Conservation (phyloP, 2,888 invertebrate genomes). For the Limnephilus marmoratus region DNA sequence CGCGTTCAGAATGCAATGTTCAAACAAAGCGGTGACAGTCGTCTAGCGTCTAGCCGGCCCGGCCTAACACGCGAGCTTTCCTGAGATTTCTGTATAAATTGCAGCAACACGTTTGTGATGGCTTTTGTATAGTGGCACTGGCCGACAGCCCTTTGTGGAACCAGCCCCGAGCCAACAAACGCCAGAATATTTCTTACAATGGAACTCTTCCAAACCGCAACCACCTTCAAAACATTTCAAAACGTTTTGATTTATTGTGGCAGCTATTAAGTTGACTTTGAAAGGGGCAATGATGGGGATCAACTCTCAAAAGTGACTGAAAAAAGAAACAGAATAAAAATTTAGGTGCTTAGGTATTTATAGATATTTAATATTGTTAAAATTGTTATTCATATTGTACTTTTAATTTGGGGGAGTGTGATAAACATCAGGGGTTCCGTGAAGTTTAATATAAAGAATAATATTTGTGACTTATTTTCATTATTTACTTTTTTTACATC, state of each 20-base stretch:
- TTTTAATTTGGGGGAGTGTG: too few species aligned
- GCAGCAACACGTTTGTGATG: neutral
- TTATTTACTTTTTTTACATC: too few species aligned
- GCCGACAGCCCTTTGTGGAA: neutral
- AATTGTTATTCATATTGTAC: too few species aligned
- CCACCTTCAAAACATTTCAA: constrained; percentile 21
- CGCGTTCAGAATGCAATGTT: constrained; percentile 16
- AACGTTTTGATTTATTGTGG: neutral
- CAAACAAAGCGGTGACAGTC: constrained; percentile 30
- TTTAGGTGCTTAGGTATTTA: too few species aligned
- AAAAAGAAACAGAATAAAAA: neutral
- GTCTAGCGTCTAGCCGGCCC: too few species aligned
- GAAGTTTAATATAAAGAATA: too few species aligned
- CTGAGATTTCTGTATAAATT: neutral
- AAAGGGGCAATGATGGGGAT: neutral
- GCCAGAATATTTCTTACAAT: neutral
- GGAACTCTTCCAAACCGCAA: constrained; percentile 20
- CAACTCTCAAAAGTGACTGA: neutral
- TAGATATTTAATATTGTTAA: too few species aligned
- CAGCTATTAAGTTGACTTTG: neutral
- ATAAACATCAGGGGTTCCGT: too few species aligned
- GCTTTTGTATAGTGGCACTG: neutral
- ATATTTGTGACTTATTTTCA: too few species aligned
- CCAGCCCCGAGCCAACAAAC: constrained; percentile 10
- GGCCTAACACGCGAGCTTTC: constrained; percentile 20